A percentile compares a stretch with the other conserved stretches of the same genome.
Evolutionary conservation across 2,797 vertebrate species (phyloP).

Genomic region (Orestias chungarensis): DNA sequence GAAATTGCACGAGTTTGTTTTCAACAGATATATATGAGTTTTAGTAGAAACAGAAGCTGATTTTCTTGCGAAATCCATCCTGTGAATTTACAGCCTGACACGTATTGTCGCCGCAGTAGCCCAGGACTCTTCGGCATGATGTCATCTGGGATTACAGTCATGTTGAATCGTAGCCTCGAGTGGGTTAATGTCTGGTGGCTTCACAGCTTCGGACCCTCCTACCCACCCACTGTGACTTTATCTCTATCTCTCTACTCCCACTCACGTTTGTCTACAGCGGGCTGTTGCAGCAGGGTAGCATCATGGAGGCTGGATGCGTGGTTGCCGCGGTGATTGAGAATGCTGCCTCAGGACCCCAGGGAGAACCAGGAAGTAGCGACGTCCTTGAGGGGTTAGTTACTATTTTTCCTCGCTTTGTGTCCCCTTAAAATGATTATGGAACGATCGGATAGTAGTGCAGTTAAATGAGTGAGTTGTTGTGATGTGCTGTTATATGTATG

Average conservation of each 20-base stretch:
- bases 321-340: constrained; percentile 81
- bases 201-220: constrained; percentile 43
- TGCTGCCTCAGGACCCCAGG: constrained; percentile 74
- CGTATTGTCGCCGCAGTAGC: constrained; percentile 41
- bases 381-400: constrained; percentile 80
- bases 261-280: constrained; percentile 68
- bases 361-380: constrained; percentile 79
- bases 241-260: constrained; percentile 40
- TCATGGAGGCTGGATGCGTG: constrained; percentile 83
- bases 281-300: constrained; percentile 79
- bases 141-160: constrained; percentile 67
- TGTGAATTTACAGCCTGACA: constrained; percentile 32
- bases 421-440: constrained; percentile 48
- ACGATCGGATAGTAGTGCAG: not conserved
- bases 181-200: constrained; percentile 67
- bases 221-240: constrained; percentile 17
- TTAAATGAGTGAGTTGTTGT: constrained; percentile 15
- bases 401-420: constrained; percentile 30
- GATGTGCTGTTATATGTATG: not conserved
- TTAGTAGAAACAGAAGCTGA: constrained; percentile 13
- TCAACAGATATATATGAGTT: constrained; percentile 22
- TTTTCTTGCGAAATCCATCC: constrained; percentile 25
- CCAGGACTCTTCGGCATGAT: constrained; percentile 60
- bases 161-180: constrained; percentile 54
- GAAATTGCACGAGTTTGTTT: constrained; percentile 15